Percentiles rank a stretch among this genome's conserved stretches.
Evolutionary conservation across 2,113 vertebrate species (phyloP).

Genomic region (Bathybates hornii): DNA sequence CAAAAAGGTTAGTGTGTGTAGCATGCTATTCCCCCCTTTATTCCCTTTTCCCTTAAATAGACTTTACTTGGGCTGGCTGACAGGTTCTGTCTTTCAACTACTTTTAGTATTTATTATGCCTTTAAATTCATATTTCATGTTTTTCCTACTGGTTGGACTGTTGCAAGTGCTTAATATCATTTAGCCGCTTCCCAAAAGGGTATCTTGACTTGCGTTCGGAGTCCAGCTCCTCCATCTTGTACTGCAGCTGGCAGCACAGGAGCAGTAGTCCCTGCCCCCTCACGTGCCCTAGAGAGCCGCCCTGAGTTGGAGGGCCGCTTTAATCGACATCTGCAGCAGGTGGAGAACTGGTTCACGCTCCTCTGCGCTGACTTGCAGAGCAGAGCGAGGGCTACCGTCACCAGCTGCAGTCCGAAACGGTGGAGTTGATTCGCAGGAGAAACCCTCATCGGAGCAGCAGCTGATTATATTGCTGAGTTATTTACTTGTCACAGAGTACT

Average conservation of each 20-base stretch:
- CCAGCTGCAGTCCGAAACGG: not conserved
- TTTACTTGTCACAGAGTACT: not conserved
- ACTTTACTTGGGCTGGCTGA: not conserved
- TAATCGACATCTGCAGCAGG: not conserved
- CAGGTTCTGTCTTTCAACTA: not conserved
- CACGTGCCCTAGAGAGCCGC: not conserved
- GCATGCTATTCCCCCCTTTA: not conserved
- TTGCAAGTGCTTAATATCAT: not conserved
- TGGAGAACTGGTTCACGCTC: not conserved
- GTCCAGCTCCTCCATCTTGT: not conserved
- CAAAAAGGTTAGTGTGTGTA: slow-evolving; percentile 78
- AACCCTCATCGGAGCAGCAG: not conserved
- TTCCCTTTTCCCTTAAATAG: not conserved
- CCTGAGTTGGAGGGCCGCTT: not conserved
- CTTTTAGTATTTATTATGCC: not conserved
- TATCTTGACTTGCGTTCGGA: not conserved
- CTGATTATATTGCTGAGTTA: not conserved
- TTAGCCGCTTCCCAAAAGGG: not conserved
- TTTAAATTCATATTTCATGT: not conserved
- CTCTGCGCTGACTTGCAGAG: not conserved
- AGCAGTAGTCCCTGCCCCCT: not conserved
- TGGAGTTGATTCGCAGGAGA: not conserved
- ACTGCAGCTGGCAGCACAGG: not conserved
- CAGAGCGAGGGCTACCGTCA: not conserved
- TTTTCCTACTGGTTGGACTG: not conserved